Percentiles rank a stretch among this genome's conserved stretches.
These are phyloP conservation scores for Xestia c-nigrum DNA, from an alignment of 2,888 invertebrate species.

Conservation along the genomic window DNA sequence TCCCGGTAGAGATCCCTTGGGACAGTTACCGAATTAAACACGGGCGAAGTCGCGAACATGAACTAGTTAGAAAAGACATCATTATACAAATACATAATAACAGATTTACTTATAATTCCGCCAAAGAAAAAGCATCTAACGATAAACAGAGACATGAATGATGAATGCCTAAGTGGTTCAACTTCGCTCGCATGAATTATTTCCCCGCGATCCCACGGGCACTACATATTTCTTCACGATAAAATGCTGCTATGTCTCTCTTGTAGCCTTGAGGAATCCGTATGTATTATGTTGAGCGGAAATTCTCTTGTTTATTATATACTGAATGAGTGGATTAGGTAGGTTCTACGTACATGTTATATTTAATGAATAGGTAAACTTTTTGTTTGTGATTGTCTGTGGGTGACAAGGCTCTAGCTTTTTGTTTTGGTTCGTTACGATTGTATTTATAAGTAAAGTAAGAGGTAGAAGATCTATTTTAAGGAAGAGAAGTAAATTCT, in stretches of 20 bases:
- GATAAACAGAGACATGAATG: constrained; percentile 48
- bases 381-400: not conserved
- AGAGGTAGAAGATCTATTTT: too few relatives aligned
- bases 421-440: not conserved
- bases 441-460: not conserved
- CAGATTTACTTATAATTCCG: not conserved
- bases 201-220: constrained; percentile 41
- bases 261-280: constrained; percentile 44
- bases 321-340: constrained; percentile 6
- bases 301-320: constrained; percentile 29
- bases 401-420: not conserved
- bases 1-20: too few relatives aligned
- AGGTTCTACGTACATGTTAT: not conserved
- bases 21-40: too few relatives aligned
- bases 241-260: constrained; percentile 50
- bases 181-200: constrained; percentile 43
- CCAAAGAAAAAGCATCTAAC: constrained; percentile 15
- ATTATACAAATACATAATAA: too few relatives aligned
- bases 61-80: too few relatives aligned
- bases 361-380: not conserved
- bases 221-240: constrained; percentile 54
- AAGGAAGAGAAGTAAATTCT: too few relatives aligned
- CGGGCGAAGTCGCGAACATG: too few relatives aligned
- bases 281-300: constrained; percentile 18
- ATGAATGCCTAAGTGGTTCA: constrained; percentile 56